These are phyloP conservation scores for Labroides dimidiatus DNA, from an alignment of 2,797 vertebrate genomes.

Conservation along the genomic window DNA sequence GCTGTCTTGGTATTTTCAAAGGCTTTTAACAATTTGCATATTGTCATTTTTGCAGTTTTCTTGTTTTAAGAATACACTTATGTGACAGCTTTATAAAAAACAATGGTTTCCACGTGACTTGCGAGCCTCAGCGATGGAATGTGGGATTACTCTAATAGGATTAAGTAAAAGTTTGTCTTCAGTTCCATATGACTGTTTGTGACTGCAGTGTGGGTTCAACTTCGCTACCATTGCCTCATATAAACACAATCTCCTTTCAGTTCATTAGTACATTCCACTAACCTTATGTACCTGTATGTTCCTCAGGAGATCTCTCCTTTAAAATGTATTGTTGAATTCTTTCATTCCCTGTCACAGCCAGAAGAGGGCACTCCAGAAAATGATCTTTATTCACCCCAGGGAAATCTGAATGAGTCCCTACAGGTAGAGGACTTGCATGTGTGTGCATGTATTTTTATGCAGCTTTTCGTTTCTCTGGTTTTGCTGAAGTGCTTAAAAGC, in stretches of 20 bases:
- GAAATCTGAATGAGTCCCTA: conserved; percentile 61
- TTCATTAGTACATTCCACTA: conserved; percentile 8
- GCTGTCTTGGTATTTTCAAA: not conserved
- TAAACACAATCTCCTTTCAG: conserved; percentile 25
- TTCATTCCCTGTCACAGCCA: conserved; percentile 76
- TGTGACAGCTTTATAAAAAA: not conserved
- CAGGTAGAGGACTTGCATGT: conserved; percentile 57
- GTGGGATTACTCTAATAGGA: conserved; percentile 79
- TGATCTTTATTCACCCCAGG: conserved; percentile 80
- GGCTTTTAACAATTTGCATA: not conserved
- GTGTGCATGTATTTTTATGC: not conserved
- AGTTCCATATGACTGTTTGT: conserved; percentile 24
- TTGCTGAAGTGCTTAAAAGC: too few species aligned
- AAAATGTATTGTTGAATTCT: conserved; percentile 27
- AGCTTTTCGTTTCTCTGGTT: too few species aligned
- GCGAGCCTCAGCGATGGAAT: conserved; percentile 53
- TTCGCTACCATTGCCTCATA: conserved; percentile 23
- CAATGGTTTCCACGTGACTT: conserved; percentile 40
- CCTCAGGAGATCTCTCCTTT: not conserved
- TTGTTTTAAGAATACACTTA: not conserved
- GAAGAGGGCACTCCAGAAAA: conserved; percentile 82
- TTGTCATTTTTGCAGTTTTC: not conserved
- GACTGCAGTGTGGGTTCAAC: conserved; percentile 18
- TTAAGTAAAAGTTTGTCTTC: conserved; percentile 69
- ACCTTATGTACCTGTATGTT: not conserved